Evolutionary conservation across 2,888 invertebrate genomes (phyloP).

Genomic region (Andrena dorsata): DNA sequence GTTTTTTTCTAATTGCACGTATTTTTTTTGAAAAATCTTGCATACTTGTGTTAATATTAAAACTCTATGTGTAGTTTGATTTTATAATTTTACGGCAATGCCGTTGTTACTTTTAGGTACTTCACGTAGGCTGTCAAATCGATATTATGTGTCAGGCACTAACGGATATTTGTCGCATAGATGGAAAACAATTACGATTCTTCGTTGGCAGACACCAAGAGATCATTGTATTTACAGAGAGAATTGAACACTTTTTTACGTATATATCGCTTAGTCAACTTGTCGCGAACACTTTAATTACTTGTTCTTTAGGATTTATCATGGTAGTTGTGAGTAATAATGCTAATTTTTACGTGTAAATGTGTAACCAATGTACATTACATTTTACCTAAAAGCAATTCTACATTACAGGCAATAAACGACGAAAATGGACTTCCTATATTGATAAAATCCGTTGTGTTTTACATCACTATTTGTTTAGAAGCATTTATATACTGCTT

Average conservation of each 20-base stretch:
- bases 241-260: conserved; percentile 48
- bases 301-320: conserved; percentile 55
- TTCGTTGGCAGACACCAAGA: conserved; percentile 52
- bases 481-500: conserved; percentile 68
- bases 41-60: not conserved
- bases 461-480: conserved; percentile 52
- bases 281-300: conserved; percentile 38
- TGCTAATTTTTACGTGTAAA: no score
- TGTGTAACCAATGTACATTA: not conserved
- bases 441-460: conserved; percentile 56
- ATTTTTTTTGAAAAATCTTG: not conserved
- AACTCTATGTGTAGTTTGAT: not conserved
- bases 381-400: not conserved
- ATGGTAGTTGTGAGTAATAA: conserved; percentile 54
- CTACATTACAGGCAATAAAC: conserved; percentile 35
- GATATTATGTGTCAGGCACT: conserved; percentile 56
- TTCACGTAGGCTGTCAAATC: conserved; percentile 55
- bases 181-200: conserved; percentile 10
- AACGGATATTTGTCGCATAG: not conserved
- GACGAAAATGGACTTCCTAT: not conserved
- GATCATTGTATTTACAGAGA: conserved; percentile 48
- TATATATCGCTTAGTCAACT: conserved; percentile 60
- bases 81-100: not conserved
- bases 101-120: conserved; percentile 35
- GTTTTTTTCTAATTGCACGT: no score